Conservation (phyloP, 2,888 invertebrate species). For the Tipula vernalis region DNA sequence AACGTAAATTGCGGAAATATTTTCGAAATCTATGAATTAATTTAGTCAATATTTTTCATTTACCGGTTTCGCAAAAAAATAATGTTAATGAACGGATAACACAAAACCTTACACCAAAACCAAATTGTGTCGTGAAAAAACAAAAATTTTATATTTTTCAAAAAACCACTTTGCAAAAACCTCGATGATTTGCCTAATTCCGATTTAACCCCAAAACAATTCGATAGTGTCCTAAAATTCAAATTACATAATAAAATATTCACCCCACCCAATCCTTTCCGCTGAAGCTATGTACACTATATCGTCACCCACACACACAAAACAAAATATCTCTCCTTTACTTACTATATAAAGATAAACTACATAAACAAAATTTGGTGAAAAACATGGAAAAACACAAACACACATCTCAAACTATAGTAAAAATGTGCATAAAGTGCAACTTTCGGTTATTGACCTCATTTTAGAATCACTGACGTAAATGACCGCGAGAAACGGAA, state of each 20-base stretch:
- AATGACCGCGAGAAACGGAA: not conserved
- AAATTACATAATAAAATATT: not conserved
- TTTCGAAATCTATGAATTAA: too few relatives aligned
- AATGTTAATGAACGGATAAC: not conserved
- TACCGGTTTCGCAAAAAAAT: not conserved
- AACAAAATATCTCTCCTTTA: not conserved
- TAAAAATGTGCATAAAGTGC: not conserved
- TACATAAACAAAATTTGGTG: not conserved
- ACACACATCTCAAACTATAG: not conserved
- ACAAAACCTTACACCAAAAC: not conserved
- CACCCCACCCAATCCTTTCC: not conserved
- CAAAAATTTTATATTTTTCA: too few relatives aligned
- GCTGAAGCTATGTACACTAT: not conserved
- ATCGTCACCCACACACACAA: not conserved
- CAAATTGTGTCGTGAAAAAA: not conserved
- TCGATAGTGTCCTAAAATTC: not conserved
- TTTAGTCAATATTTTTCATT: too few relatives aligned
- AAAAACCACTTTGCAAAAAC: not conserved
- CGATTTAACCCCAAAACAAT: not conserved
- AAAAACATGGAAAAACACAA: not conserved
- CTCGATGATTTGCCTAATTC: not conserved
- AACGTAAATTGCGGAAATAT: too few relatives aligned
- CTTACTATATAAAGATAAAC: not conserved
- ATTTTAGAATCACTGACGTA: not conserved
- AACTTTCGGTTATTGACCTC: not conserved